Evolutionary conservation across 2,113 vertebrate genomes (phyloP).

Genomic region (Sorex fumeus): DNA sequence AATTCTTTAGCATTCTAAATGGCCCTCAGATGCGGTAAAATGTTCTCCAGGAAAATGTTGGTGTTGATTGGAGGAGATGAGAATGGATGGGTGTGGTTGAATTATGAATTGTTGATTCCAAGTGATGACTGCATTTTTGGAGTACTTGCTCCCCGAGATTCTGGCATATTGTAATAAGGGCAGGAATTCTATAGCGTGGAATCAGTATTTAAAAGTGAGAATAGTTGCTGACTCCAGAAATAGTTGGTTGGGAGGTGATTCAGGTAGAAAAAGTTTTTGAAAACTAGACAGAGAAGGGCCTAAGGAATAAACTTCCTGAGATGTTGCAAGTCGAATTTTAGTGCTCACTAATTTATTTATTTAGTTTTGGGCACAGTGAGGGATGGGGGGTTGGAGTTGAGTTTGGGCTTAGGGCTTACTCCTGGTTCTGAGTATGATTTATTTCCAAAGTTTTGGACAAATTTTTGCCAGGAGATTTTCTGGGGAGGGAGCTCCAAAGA

Average conservation of each 20-base stretch:
- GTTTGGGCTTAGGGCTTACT: too few species aligned
- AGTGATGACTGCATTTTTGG: background rate
- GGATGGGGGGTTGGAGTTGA: too few species aligned
- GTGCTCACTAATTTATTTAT: background rate
- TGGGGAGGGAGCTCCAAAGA: background rate
- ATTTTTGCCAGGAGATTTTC: background rate
- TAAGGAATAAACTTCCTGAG: constrained; percentile 11
- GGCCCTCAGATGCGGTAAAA: background rate
- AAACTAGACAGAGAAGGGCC: background rate
- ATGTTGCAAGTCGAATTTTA: background rate
- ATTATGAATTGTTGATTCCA: background rate
- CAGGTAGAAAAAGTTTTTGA: constrained; percentile 24
- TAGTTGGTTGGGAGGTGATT: background rate
- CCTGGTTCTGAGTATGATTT: too few species aligned
- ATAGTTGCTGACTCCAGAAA: background rate
- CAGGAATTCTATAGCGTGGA: background rate
- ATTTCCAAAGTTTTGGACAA: background rate
- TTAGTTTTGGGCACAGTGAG: background rate
- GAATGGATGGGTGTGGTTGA: background rate
- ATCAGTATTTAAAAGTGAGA: background rate
- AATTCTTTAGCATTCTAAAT: background rate
- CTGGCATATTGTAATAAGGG: background rate
- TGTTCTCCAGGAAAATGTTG: background rate
- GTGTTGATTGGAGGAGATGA: background rate
- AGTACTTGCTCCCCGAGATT: background rate